phyloP scores from a whole-genome alignment of 2,113 vertebrate genomes.

The Dascyllus trimaculatus region DNA sequence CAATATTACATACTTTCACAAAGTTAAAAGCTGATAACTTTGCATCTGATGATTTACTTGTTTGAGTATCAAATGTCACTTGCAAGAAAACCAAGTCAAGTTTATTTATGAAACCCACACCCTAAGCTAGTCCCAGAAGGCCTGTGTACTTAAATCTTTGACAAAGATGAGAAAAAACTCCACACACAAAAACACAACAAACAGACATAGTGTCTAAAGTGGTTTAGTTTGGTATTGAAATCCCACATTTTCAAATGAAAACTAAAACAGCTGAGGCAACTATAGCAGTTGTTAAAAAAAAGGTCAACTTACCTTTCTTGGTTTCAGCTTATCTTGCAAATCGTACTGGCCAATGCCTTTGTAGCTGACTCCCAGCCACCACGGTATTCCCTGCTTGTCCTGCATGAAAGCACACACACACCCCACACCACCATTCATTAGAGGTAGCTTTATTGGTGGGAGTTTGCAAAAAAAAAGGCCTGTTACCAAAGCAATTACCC shows the following conservation, averaged over 20 bases:
- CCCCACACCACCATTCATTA: constrained; percentile 49
- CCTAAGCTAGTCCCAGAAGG: background rate
- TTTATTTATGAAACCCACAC: constrained; percentile 22
- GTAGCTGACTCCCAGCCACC: constrained; percentile 98
- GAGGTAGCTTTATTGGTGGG: constrained; percentile 49
- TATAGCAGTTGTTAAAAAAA: constrained; percentile 7
- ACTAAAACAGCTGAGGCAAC: background rate
- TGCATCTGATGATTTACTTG: background rate
- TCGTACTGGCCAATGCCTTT: constrained; percentile 99
- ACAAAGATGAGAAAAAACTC: background rate
- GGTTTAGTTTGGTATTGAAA: background rate
- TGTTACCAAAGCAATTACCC: constrained; percentile 65
- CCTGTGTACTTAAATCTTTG: background rate
- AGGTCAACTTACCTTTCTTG: constrained; percentile 90
- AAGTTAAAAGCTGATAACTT: background rate
- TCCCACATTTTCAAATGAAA: background rate
- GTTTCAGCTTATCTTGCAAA: constrained; percentile 96
- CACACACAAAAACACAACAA: background rate
- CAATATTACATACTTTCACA: background rate
- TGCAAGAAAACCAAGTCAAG: background rate
- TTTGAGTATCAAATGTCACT: constrained; percentile 6
- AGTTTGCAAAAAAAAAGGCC: constrained; percentile 32
- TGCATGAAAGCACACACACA: constrained; percentile 74
- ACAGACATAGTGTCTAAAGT: background rate
- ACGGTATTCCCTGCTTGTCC: constrained; percentile 98